Base-by-base conservation (phyloP, 1,140 invertebrate genomes). In the Asbolus verrucosus region DNA sequence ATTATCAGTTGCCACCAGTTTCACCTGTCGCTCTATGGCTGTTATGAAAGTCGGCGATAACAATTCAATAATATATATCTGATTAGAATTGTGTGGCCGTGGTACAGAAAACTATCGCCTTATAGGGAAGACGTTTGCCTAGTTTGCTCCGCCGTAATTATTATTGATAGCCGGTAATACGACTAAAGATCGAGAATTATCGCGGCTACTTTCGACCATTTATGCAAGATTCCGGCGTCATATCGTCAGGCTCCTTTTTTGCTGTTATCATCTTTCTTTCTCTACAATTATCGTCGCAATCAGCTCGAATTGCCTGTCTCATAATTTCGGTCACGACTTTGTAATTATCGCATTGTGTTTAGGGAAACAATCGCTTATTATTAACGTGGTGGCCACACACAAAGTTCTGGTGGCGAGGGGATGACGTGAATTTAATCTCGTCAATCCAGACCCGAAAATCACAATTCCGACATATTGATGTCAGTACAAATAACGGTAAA, bases 51-150 rank as follows among this genome's bases (percentile, higher is more conserved):
- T 60, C 6, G 46, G 36, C 65, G 69, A 73, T 61, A 71, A 67
- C 67, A 73, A 71, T 72, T 72, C 70, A 65, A 73, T 65, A 36
- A 27, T 21, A 27, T 38, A 70, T 73, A 61, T 61, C 43, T 69
- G 72, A 75, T 75, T 75, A 74, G 74, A 74, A 75, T 72, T 67
- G 72, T 61, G 54, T 59, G 75, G 67, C 75, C 75, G 70, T 76
- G 75, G 67, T 76, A 74, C 69, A 76, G 72, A 74, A 76, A 76
- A 61, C 50, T 18, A 54, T 70, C 11, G 38, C 75, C 75, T 69
- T 76, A 72, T 76, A 76, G 70, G 75, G 75, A 74, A 76, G 72
- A 76, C 63, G 75, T 76, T 74, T 74, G 70, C 75, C 75, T 76
- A 76, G 75, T 74, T 76, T 72, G 50, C 65, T 60, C 63, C 39